Base-by-base conservation (phyloP, 1,140 invertebrate genomes). In the Formica selysi region DNA sequence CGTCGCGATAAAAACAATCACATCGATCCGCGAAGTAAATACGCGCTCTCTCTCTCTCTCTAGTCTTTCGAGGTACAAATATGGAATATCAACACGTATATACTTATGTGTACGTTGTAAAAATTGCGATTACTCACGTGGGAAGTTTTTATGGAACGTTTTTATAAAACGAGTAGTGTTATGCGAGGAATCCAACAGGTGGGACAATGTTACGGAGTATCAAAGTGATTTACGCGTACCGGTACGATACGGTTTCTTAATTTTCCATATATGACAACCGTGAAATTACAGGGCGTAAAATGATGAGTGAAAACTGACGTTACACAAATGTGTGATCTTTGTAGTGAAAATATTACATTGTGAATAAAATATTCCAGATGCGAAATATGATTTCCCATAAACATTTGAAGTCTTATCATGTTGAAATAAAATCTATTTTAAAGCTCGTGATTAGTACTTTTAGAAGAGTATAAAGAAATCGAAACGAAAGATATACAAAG, bases 191-290 rank as follows among this genome's bases (percentile, higher is more conserved):
- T 83, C 3, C 44, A 70, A 61, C 86, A 80, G 59, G 70, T 79
- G 68, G 41, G 44, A 73, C 68, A 71, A 29, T 68, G 71, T 85
- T 64, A 57, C 10, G 41, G 22, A 11, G 79, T 44, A 64, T 78
- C 79, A 57, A 51, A 61, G 51, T 88, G 87, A 89, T 88, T 80
- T 87, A 89, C 78, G 68, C 71, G 73, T 3, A 74, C 10, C n/a
- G 38, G 11, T 68, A 36, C 62, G 62, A 79, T 51, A 38, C 7
- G 64, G 76, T 61, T 38, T 83, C 38, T 76, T 57, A 59, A 83
- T 76, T 44, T 41, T 61, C 32, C 32, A 68, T 54, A 19, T 3
- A 13, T 32, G 44, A 68, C 44, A 68, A 16, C 64, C 44, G n/a
- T 22, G n/a, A 68, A 79, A 68, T 51, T 67, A 32, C 10, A 1